phyloP scores from a whole-genome alignment of 2,888 invertebrate species.

The Choreutis nemorana region DNA sequence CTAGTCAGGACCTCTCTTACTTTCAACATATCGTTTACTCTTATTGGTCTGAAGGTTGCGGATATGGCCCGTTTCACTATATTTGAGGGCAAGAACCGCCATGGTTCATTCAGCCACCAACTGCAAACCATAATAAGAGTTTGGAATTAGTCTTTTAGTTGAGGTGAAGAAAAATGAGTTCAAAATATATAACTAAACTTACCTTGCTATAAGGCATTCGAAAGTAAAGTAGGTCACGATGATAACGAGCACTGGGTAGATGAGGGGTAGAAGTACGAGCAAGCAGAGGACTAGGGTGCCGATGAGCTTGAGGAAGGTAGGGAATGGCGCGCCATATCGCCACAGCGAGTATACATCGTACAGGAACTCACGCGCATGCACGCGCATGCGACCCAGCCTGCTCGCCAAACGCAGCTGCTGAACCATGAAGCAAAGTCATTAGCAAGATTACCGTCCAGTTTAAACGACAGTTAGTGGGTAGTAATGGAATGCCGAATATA shows the following conservation, averaged over 20 bases:
- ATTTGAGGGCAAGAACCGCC: conserved; percentile 34
- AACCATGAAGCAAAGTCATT: too few species aligned
- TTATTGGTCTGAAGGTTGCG: conserved; percentile 22
- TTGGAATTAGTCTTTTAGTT: too few species aligned
- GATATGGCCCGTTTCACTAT: conserved; percentile 28
- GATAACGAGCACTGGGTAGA: conserved; percentile 44
- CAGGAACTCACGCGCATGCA: conserved; percentile 37
- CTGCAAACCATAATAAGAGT: conserved; percentile 18
- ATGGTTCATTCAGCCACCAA: conserved; percentile 40
- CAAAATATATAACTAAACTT: conserved; percentile 5
- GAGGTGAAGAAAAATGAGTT: background rate
- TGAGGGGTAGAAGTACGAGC: conserved; percentile 38
- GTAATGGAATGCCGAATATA: too few species aligned
- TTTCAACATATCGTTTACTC: conserved; percentile 34
- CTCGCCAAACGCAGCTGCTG: conserved; percentile 45
- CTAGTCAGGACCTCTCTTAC: conserved; percentile 52
- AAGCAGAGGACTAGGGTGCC: conserved; percentile 45
- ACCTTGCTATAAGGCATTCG: conserved; percentile 49
- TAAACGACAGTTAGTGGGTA: too few species aligned
- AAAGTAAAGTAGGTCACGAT: conserved; percentile 39
- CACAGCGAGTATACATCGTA: conserved; percentile 43
- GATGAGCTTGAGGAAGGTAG: conserved; percentile 54
- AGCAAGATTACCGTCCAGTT: too few species aligned
- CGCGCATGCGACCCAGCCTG: conserved; percentile 30
- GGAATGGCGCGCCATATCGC: conserved; percentile 56